These are phyloP conservation scores for Setophaga kirtlandii DNA, from an alignment of 2,113 vertebrate genomes.

Conservation along the genomic window DNA sequence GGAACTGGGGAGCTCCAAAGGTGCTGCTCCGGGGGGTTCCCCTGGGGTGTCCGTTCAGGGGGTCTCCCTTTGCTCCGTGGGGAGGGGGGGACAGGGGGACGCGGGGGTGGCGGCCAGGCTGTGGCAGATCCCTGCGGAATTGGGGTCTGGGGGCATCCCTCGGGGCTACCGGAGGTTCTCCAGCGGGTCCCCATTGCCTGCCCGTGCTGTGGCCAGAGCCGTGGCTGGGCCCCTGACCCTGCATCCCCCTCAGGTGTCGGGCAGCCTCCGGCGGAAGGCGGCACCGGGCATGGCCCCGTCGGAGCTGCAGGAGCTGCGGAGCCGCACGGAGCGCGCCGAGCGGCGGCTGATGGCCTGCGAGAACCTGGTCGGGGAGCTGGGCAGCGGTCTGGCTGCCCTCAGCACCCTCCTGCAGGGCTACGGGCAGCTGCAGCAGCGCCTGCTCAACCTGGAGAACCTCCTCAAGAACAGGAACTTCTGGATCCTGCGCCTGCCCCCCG, in stretches of 20 bases:
- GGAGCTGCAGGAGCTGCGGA: constrained; percentile 69
- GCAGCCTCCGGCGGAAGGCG: neutral
- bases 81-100: neutral
- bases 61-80: neutral
- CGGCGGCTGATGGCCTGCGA: constrained; percentile 71
- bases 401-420: constrained; percentile 71
- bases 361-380: constrained; percentile 75
- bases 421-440: constrained; percentile 66
- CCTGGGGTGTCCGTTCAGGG: neutral
- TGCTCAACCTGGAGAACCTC: constrained; percentile 77
- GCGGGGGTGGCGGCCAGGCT: neutral
- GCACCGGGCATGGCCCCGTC: neutral
- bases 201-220: no score
- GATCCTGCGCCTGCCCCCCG: constrained; percentile 68
- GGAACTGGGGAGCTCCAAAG: neutral
- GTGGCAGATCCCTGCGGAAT: neutral
- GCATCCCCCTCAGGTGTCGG: neutral
- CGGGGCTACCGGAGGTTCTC: rapidly evolving
- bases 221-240: no score
- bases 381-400: constrained; percentile 54
- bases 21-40: neutral
- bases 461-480: constrained; percentile 80
- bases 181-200: neutral
- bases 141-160: neutral
- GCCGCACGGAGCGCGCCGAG: constrained; percentile 52